These are phyloP conservation scores for Metridium senile DNA, from an alignment of 92 coral and sea anemone species.

Conservation along the genomic window DNA sequence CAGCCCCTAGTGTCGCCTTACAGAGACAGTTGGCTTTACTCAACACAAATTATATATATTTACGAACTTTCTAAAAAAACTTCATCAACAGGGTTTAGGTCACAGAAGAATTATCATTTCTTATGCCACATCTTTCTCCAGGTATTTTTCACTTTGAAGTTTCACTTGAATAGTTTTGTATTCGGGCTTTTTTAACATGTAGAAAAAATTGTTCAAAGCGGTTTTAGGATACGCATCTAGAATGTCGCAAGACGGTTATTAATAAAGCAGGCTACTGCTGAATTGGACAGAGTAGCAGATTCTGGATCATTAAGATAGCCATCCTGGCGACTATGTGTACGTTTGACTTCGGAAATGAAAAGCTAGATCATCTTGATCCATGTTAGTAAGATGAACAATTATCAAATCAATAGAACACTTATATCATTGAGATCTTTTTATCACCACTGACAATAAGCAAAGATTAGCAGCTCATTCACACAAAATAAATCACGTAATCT, in stretches of 20 bases:
- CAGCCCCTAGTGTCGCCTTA: neutral
- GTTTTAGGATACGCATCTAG: no score
- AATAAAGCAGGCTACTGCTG: no score
- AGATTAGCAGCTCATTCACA: neutral
- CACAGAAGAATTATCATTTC: no score
- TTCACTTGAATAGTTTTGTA: no score
- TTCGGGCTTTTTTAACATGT: no score
- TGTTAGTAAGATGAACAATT: constrained; percentile 27
- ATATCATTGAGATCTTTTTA: neutral
- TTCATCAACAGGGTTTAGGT: no score
- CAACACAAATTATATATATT: no score
- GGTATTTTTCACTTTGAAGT: no score
- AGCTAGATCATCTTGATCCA: constrained; percentile 9
- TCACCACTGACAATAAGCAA: neutral
- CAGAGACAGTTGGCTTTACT: neutral
- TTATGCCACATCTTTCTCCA: no score
- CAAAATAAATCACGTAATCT: neutral
- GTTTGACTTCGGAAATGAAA: constrained; percentile 22
- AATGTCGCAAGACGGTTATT: no score
- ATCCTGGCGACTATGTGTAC: constrained; percentile 3
- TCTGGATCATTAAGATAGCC: constrained; percentile 8
- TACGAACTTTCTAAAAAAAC: no score
- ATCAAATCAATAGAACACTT: constrained; percentile 21
- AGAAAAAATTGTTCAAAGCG: no score
- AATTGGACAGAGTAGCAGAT: neutral